Conservation (phyloP, 2,888 invertebrate species). For the Teleiodes luculella region DNA sequence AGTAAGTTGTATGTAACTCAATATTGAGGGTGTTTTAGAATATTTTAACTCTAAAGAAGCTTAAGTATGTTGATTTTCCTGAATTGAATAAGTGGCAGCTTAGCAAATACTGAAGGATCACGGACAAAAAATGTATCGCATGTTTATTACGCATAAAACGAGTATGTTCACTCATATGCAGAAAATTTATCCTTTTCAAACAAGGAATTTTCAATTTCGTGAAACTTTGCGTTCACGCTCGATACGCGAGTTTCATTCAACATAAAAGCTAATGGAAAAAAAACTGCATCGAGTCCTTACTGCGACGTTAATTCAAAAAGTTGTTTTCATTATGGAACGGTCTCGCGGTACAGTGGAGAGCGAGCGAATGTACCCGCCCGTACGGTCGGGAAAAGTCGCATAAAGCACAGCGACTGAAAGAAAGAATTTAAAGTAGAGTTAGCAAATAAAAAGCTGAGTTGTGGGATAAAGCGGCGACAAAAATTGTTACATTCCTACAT, state of each 20-base stretch:
- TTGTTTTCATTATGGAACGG: conserved; percentile 68
- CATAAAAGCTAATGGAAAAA: conserved; percentile 58
- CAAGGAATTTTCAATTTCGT: conserved; percentile 30
- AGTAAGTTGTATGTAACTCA: too few species aligned
- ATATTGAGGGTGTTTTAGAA: too few species aligned
- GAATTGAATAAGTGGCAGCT: too few species aligned
- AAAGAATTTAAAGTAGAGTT: conserved; percentile 67
- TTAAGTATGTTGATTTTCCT: too few species aligned
- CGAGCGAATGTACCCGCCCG: conserved; percentile 27
- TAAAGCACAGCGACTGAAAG: conserved; percentile 56
- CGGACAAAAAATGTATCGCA: too few species aligned
- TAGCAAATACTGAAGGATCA: too few species aligned
- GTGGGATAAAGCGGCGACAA: conserved; percentile 58
- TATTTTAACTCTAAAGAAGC: too few species aligned
- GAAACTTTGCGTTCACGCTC: conserved; percentile 45
- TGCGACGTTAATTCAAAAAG: conserved; percentile 74
- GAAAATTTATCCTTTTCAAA: conserved; percentile 34
- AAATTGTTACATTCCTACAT: conserved; percentile 66
- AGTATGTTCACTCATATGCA: conserved; percentile 1
- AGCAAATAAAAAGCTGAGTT: conserved; percentile 60
- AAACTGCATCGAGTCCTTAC: conserved; percentile 52
- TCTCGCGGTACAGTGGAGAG: conserved; percentile 53
- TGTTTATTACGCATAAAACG: conserved; percentile 25
- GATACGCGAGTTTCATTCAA: conserved; percentile 58
- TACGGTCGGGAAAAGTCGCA: conserved; percentile 45